phyloP scores from a whole-genome alignment of 2,113 vertebrate species.

The Capra hircus region DNA sequence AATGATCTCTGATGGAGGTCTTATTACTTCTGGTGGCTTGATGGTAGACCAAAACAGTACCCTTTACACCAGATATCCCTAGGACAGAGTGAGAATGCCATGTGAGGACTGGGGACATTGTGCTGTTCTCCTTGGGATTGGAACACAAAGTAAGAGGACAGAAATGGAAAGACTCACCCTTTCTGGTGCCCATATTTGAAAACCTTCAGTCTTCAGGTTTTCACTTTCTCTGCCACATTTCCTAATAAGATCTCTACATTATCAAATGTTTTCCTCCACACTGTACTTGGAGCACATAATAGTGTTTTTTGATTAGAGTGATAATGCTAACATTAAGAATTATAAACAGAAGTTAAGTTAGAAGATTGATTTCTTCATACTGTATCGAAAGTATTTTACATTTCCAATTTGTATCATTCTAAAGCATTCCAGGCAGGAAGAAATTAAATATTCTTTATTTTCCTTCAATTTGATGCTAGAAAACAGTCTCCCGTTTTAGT shows the following conservation, averaged over 20 bases:
- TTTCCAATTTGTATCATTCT: not conserved
- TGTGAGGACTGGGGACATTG: not conserved
- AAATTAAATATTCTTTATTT: not conserved
- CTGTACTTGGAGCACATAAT: not conserved
- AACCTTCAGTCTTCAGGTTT: not conserved
- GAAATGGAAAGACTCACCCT: not conserved
- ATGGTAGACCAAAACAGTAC: not conserved
- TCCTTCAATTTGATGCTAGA: not conserved
- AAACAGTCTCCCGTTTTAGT: not conserved
- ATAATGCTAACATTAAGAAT: not conserved
- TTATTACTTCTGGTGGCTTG: not conserved
- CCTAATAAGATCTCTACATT: not conserved
- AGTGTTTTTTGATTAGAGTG: not conserved
- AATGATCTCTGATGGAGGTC: not conserved
- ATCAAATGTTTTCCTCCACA: not conserved
- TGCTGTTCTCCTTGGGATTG: not conserved
- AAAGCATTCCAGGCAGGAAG: not conserved
- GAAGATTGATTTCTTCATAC: not conserved
- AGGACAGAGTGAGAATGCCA: not conserved
- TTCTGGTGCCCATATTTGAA: not conserved
- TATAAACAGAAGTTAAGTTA: not conserved
- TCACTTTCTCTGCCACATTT: not conserved
- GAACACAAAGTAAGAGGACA: not conserved
- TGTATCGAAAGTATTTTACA: not conserved
- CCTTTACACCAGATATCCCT: accelerated